phyloP scores from a whole-genome alignment of 2,113 vertebrate species.

The Sturnus vulgaris region DNA sequence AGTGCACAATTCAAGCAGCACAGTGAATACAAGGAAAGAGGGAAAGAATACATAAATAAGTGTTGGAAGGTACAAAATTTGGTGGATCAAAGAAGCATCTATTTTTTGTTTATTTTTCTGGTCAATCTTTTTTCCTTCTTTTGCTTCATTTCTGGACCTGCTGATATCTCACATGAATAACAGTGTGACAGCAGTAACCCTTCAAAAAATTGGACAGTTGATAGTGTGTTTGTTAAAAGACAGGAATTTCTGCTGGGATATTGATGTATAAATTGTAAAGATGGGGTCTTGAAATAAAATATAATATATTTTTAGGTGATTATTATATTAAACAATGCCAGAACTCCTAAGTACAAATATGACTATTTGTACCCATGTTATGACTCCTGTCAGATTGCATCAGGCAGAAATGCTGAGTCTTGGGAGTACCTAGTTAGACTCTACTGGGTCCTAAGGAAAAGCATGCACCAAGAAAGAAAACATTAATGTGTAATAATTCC shows the following conservation, averaged over 20 bases:
- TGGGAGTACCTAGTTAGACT: background rate
- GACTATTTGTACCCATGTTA: background rate
- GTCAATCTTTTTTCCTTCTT: background rate
- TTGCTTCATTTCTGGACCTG: background rate
- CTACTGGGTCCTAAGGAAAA: background rate
- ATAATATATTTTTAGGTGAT: background rate
- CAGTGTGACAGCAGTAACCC: background rate
- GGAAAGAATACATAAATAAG: background rate
- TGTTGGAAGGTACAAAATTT: background rate
- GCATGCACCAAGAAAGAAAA: background rate
- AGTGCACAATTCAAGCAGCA: background rate
- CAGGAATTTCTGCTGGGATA: background rate
- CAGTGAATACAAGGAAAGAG: background rate
- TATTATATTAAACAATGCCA: background rate
- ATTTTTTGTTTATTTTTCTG: background rate
- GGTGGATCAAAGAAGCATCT: background rate
- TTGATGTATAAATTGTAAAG: background rate
- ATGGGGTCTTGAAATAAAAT: background rate
- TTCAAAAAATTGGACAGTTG: background rate
- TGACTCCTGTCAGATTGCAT: background rate
- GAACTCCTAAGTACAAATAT: background rate
- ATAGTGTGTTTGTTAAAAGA: background rate
- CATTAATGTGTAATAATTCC: background rate
- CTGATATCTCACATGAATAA: background rate
- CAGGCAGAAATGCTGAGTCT: background rate